A percentile compares a stretch with the other conserved stretches of the same genome.
Conservation (phyloP, 1,140 invertebrate genomes). For the Megalopta genalis region DNA sequence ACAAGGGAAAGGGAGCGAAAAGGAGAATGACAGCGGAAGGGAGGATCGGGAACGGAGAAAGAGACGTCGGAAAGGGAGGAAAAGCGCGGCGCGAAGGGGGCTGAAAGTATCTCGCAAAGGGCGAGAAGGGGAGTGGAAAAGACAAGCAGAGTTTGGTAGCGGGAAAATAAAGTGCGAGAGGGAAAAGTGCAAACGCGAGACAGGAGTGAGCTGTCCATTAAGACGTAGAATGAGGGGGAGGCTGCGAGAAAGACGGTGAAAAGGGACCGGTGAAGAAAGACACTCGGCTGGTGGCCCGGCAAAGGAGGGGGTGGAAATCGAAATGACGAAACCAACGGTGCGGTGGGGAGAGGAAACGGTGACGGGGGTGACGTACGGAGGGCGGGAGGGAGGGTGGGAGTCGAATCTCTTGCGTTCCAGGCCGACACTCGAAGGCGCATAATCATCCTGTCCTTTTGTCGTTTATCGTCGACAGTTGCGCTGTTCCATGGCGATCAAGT, state of each 20-base stretch:
- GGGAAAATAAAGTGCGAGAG: conserved; percentile 8
- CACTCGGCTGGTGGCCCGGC: background rate
- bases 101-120: conserved; percentile 14
- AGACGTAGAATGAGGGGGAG: background rate
- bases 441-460: conserved; percentile 59
- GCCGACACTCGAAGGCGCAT: conserved; percentile 27
- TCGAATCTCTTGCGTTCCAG: conserved; percentile 13
- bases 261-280: background rate
- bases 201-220: conserved; percentile 10
- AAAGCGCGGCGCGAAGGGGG: background rate
- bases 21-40: no score
- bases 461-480: conserved; percentile 59
- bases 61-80: conserved; percentile 19
- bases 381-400: conserved; percentile 6
- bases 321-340: background rate
- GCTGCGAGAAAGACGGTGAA: background rate
- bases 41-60: background rate
- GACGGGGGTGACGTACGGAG: no score
- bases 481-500: conserved; percentile 48
- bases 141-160: background rate
- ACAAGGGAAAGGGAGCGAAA: conserved; percentile 13
- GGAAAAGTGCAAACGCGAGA: conserved; percentile 26
- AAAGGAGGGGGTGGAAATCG: conserved; percentile 33
- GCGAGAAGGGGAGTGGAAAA: conserved; percentile 32
- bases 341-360: background rate